A percentile compares a stretch with the other conserved stretches of the same genome.
Evolutionary conservation across 2,797 vertebrate species (phyloP).

Genomic region (Cryptoprocta ferox): DNA sequence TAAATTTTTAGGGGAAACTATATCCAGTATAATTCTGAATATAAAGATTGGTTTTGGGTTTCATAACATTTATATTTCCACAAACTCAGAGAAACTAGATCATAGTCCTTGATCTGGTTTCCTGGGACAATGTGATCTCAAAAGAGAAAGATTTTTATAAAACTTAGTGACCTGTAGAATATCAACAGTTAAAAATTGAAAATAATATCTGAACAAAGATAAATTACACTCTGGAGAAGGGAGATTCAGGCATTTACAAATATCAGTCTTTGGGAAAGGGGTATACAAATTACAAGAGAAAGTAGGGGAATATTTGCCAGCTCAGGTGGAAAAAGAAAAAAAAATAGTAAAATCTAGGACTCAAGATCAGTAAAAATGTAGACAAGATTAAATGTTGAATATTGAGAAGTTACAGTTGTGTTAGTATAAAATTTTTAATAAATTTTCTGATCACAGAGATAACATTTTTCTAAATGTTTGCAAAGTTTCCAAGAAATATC

Average conservation of each 20-base stretch:
- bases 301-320: background rate
- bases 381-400: background rate
- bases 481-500: background rate
- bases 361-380: background rate
- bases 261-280: background rate
- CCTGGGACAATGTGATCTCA: background rate
- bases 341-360: background rate
- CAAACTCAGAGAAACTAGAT: background rate
- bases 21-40: background rate
- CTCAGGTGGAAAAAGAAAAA: background rate
- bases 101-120: background rate
- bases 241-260: background rate
- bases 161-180: background rate
- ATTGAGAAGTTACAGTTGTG: background rate
- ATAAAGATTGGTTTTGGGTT: background rate
- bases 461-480: background rate
- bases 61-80: background rate
- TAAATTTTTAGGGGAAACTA: background rate
- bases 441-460: background rate
- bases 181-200: background rate
- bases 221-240: background rate
- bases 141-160: background rate
- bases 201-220: background rate
- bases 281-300: background rate
- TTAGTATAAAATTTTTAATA: slow-evolving; percentile 29